These are phyloP conservation scores for Mus spretus DNA, from an alignment of 2,797 vertebrate genomes.

Conservation along the genomic window DNA sequence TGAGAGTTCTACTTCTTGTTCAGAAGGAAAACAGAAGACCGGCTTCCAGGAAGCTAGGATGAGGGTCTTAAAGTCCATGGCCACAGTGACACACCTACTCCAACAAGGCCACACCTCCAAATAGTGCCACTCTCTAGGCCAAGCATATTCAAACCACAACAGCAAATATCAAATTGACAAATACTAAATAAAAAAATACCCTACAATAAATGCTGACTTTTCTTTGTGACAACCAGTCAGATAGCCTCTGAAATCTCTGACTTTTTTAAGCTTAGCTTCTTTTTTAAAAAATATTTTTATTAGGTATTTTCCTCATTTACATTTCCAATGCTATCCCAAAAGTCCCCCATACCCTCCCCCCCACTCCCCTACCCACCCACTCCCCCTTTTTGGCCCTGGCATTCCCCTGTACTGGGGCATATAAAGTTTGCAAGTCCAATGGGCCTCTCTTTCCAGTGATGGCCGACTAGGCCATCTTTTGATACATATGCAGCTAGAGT, in stretches of 20 bases:
- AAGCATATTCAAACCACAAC: not conserved
- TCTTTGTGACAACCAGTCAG: not conserved
- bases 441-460: too few species aligned
- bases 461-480: too few species aligned
- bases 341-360: too few species aligned
- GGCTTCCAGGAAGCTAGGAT: not conserved
- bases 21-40: not conserved
- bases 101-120: not conserved
- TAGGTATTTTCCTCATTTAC: too few species aligned
- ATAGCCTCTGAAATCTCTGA: not conserved
- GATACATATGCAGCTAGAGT: too few species aligned
- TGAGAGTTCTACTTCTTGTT: not conserved
- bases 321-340: too few species aligned
- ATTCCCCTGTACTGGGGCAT: too few species aligned
- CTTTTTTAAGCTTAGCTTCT: constrained; percentile 49
- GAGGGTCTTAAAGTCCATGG: not conserved
- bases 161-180: not conserved
- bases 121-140: not conserved
- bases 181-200: not conserved
- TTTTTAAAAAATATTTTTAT: not conserved
- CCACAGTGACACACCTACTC: not conserved
- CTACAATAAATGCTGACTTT: constrained; percentile 19
- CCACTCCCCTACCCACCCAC: too few species aligned
- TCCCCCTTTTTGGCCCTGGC: too few species aligned
- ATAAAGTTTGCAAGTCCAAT: too few species aligned